phyloP scores from a whole-genome alignment of 2,888 invertebrate species.

The Ashinkailepas kermadecensis region DNA sequence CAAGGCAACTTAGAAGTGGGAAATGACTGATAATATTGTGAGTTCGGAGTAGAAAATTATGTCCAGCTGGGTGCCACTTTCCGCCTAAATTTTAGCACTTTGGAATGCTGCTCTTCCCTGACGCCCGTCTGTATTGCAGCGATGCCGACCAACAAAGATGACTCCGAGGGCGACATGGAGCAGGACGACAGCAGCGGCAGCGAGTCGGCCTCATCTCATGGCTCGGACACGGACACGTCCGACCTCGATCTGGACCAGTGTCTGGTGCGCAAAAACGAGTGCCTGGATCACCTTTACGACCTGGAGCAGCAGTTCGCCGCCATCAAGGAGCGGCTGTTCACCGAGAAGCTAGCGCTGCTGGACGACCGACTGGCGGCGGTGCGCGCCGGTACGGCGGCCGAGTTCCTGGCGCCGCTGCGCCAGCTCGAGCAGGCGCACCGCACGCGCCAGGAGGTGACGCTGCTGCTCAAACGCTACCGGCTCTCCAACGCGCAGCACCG shows the following conservation, averaged over 20 bases:
- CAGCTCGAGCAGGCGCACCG: conserved; percentile 81
- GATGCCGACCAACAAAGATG: conserved; percentile 9
- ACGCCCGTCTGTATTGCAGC: background rate
- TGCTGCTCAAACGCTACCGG: conserved; percentile 66
- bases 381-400: conserved; percentile 71
- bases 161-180: background rate
- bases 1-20: too few species aligned
- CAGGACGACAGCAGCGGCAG: conserved; percentile 12
- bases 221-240: conserved; percentile 47
- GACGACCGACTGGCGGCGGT: conserved; percentile 80
- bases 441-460: conserved; percentile 80
- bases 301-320: conserved; percentile 80
- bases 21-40: too few species aligned
- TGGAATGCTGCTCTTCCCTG: background rate
- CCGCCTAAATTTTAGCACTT: too few species aligned
- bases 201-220: background rate
- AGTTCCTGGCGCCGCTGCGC: conserved; percentile 78
- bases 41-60: too few species aligned
- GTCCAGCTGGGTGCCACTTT: too few species aligned
- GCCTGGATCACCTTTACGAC: conserved; percentile 76
- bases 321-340: conserved; percentile 76
- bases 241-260: conserved; percentile 92
- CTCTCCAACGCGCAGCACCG: conserved; percentile 77
- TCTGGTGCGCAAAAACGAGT: conserved; percentile 70
- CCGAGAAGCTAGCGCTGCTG: conserved; percentile 73